phyloP scores from a whole-genome alignment of 2,797 vertebrate genomes.

The Cuniculus paca region DNA sequence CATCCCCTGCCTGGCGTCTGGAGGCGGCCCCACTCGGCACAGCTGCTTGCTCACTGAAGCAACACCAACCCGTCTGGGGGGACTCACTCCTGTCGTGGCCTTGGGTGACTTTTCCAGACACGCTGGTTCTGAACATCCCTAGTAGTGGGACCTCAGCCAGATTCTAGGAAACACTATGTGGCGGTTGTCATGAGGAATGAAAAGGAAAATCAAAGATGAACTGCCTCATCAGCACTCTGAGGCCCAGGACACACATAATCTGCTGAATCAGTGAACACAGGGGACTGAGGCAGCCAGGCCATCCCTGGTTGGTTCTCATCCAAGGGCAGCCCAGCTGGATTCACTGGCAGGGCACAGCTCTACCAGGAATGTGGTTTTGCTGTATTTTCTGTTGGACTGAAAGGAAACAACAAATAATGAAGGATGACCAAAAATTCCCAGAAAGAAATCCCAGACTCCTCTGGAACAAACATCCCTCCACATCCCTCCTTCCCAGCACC shows the following conservation, averaged over 20 bases:
- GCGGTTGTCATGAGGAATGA: conserved; percentile 64
- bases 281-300: conserved; percentile 67
- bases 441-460: background rate
- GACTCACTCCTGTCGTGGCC: background rate
- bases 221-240: conserved; percentile 83
- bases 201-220: conserved; percentile 73
- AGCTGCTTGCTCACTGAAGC: no score
- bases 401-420: background rate
- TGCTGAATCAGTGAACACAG: conserved; percentile 83
- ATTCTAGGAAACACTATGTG: conserved; percentile 61
- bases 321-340: conserved; percentile 57
- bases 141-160: conserved; percentile 59
- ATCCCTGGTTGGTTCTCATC: conserved; percentile 59
- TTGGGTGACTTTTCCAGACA: conserved; percentile 43
- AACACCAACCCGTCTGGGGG: background rate
- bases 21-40: background rate
- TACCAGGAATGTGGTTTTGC: conserved; percentile 7
- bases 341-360: background rate
- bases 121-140: conserved; percentile 5
- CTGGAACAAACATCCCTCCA: background rate
- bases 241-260: conserved; percentile 72
- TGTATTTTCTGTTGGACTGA: background rate
- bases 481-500: background rate
- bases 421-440: background rate
- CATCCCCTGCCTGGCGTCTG: background rate